phyloP scores from a whole-genome alignment of 2,888 invertebrate species.

The Drosophila nigricruria region DNA sequence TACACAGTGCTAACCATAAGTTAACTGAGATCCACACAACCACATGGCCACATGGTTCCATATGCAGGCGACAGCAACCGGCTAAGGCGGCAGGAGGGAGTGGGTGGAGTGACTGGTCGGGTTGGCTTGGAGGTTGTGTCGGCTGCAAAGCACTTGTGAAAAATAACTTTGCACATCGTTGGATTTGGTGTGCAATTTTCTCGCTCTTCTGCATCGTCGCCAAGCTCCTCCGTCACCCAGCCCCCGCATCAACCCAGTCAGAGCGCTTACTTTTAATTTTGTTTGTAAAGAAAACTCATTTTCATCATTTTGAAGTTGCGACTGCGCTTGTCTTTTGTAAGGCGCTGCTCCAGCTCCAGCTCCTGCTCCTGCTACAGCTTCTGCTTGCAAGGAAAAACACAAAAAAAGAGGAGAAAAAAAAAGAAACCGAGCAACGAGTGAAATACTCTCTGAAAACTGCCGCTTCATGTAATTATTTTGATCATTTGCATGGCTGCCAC shows the following conservation, averaged over 20 bases:
- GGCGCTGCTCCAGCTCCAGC: constrained; percentile 22
- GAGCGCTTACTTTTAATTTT: constrained; percentile 76
- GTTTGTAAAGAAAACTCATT: constrained; percentile 81
- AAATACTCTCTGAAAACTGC: constrained; percentile 53
- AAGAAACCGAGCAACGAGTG: constrained; percentile 18
- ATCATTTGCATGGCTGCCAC: constrained; percentile 71
- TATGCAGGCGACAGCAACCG: constrained; percentile 68
- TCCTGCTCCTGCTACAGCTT: not conserved
- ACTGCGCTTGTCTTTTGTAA: constrained; percentile 74
- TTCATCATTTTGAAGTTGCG: constrained; percentile 80
- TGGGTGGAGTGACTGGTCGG: not conserved
- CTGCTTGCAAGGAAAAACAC: constrained; percentile 32
- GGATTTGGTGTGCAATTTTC: constrained; percentile 76
- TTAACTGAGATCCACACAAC: constrained; percentile 79
- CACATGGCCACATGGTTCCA: constrained; percentile 67
- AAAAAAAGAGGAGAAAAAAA: not conserved
- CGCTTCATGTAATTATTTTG: constrained; percentile 78
- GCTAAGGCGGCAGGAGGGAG: constrained; percentile 11
- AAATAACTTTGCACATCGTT: constrained; percentile 80
- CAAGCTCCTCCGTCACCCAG: not conserved
- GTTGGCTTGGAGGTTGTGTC: constrained; percentile 42
- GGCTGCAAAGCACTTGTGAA: constrained; percentile 79
- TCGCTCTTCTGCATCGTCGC: constrained; percentile 47
- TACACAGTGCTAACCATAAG: constrained; percentile 72
- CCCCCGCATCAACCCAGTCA: constrained; percentile 20